phyloP scores from a whole-genome alignment of 2,113 vertebrate genomes.

The Empidonax alnorum region DNA sequence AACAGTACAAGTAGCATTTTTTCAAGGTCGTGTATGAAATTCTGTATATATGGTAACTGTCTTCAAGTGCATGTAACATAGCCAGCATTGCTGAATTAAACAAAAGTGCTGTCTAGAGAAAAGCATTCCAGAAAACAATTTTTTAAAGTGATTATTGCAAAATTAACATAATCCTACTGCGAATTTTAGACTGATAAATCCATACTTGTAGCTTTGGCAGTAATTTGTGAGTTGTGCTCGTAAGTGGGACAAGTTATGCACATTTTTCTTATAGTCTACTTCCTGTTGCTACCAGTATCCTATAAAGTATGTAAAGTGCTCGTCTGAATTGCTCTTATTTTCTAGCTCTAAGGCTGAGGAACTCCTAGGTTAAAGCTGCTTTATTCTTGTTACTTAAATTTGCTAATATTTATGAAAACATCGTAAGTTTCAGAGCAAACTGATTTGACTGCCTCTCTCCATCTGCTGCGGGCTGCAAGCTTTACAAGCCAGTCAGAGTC shows the following conservation, averaged over 20 bases:
- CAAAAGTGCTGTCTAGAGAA: neutral
- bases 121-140: neutral
- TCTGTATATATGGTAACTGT: neutral
- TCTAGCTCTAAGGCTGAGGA: neutral
- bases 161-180: neutral
- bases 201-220: neutral
- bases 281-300: neutral
- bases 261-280: neutral
- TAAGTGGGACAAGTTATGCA: fast-evolving
- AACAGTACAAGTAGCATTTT: neutral
- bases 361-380: neutral
- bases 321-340: neutral
- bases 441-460: neutral
- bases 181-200: neutral
- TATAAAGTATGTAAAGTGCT: neutral
- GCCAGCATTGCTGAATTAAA: neutral
- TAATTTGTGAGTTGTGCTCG: neutral
- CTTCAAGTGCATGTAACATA: neutral
- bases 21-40: neutral
- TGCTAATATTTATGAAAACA: neutral
- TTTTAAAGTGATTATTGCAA: neutral
- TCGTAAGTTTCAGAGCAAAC: neutral
- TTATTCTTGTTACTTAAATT: neutral
- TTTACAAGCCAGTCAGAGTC: neutral
- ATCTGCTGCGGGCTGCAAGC: neutral